These are phyloP conservation scores for Potamarius usumacintae DNA, from an alignment of 2,113 vertebrate species.

Conservation along the genomic window DNA sequence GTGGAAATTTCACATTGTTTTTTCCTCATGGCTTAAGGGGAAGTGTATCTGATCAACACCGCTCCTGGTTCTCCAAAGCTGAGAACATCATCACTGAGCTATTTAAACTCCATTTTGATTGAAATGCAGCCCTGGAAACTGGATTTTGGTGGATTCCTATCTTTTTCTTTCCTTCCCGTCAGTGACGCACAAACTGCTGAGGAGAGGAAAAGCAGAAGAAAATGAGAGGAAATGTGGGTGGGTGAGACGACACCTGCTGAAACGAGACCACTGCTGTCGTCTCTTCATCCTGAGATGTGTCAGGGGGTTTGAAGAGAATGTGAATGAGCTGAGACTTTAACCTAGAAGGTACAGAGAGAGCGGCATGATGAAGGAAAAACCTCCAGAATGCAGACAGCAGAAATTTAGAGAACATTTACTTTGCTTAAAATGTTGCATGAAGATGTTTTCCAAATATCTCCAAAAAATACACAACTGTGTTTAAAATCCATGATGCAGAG, in stretches of 20 bases:
- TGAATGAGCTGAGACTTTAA: not conserved
- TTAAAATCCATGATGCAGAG: not conserved
- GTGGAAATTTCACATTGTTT: slow-evolving; percentile 22
- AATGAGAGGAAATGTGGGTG: slow-evolving; percentile 9
- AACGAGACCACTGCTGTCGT: slow-evolving; percentile 8
- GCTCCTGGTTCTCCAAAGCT: not conserved
- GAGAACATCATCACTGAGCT: slow-evolving; percentile 10
- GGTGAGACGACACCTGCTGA: slow-evolving; percentile 24
- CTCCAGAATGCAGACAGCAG: not conserved
- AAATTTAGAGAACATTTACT: not conserved
- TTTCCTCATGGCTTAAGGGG: not conserved
- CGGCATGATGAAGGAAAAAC: not conserved
- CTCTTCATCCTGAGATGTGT: slow-evolving; percentile 18
- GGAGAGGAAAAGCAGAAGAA: not conserved
- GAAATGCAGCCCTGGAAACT: slow-evolving; percentile 11
- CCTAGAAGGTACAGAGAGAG: not conserved
- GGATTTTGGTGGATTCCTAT: slow-evolving; percentile 19
- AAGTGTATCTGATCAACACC: not conserved
- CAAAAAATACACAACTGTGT: not conserved
- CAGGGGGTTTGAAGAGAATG: slow-evolving; percentile 3
- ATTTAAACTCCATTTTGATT: not conserved
- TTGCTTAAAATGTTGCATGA: not conserved
- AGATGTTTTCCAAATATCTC: not conserved
- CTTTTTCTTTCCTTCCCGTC: not conserved
- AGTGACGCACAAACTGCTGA: not conserved